Conservation (phyloP, 1,140 invertebrate species). For the Muscidifurax raptorellus region DNA sequence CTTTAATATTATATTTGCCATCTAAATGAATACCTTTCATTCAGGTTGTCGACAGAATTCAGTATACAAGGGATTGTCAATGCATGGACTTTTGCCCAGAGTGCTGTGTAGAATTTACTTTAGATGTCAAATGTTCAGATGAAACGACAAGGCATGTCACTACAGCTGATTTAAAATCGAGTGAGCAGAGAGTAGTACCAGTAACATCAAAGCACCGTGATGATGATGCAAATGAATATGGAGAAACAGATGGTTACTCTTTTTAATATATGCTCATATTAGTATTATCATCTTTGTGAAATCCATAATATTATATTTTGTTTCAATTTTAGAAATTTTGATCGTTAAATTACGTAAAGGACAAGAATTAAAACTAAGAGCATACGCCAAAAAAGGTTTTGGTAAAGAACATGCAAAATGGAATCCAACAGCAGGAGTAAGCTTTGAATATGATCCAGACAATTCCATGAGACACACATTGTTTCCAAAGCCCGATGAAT, state of each 20-base stretch:
- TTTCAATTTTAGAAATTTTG: constrained; percentile 84
- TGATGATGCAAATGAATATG: constrained; percentile 94
- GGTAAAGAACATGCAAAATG: constrained; percentile 99
- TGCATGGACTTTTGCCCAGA: constrained; percentile 98
- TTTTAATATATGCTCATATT: constrained; percentile 43
- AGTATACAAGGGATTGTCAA: constrained; percentile 92
- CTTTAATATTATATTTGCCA: constrained; percentile 54
- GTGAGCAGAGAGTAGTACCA: constrained; percentile 92
- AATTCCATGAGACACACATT: constrained; percentile 97
- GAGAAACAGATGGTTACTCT: constrained; percentile 87
- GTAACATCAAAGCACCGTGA: constrained; percentile 93
- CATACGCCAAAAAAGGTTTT: constrained; percentile 97
- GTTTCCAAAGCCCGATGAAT: constrained; percentile 98
- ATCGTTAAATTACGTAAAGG: constrained; percentile 99
- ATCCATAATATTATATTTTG: neutral
- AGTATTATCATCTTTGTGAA: neutral
- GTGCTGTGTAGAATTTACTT: constrained; percentile 97
- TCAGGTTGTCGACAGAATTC: constrained; percentile 83
- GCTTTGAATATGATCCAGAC: constrained; percentile 99
- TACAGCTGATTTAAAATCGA: constrained; percentile 96
- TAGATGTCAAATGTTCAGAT: constrained; percentile 96
- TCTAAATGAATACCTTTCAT: constrained; percentile 52
- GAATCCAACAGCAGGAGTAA: constrained; percentile 98
- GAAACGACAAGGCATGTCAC: constrained; percentile 96
- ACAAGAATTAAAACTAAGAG: constrained; percentile 96